Base-by-base conservation (phyloP, 2,113 vertebrate genomes). In the Zootoca vivipara region DNA sequence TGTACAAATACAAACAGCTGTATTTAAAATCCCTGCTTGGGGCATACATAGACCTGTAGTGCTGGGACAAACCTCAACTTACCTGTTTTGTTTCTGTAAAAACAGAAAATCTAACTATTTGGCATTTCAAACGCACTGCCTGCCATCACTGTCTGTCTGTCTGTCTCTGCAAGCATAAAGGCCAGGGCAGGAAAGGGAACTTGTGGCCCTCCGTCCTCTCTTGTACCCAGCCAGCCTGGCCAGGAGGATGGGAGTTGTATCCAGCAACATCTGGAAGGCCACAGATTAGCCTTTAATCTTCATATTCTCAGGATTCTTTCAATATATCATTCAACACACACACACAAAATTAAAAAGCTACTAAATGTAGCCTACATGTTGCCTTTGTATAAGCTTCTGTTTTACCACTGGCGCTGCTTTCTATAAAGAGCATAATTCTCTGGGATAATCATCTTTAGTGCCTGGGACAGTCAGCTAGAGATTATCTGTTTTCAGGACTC, bases 1-100 rank as follows among this genome's bases (percentile, higher is more conserved):
- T 33, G 69, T 84, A 62, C 46, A 46, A 46, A 46, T 46, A 5
- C 2, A 5, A 7, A 28, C 7, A 62, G 18, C 13, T 38, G 69
- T 84, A 62, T 83, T 85, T 78, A 90, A 82, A 42, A 79, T 24
- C 80, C 82, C 56, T 89, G 83, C 42, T 58, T 83, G 40, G 69
- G 3, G 30, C 77, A 91, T 42, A 42, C 33, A 86, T 15, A 94
- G 18, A 73, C 12, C 85, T 52, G 22, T 82, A 46, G 30, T 81
- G 20, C 52, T 62, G 7, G 87, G 30, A 10, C 42, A 65, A 28
- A 42, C 10, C 35, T 69, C 10, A 67, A 5, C 10, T 30, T 42
- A 64, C 40, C 24, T 82, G 64, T 5, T 24, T 3, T 35, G 6
- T 75, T 40, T 75, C 42, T 26, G 38, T 75, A 22, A 75, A 26